Evolutionary conservation across 92 coral and sea anemone genomes (phyloP).

Genomic region (Muricea muricata): DNA sequence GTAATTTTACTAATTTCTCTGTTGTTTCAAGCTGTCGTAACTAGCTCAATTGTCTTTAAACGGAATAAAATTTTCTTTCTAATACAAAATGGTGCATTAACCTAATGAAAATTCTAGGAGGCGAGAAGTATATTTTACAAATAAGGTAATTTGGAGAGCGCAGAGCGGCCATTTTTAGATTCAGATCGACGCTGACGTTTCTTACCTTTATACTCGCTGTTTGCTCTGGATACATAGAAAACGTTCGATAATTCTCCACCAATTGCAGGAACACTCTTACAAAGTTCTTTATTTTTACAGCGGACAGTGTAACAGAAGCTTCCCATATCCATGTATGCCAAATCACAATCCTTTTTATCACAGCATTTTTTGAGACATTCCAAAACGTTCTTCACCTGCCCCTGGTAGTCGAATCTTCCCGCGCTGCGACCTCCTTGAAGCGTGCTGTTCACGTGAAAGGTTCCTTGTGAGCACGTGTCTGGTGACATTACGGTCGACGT

Average conservation of each 20-base stretch:
- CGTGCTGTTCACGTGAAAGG: slow-evolving; percentile 80
- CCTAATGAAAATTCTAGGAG: too few species aligned
- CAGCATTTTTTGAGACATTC: slow-evolving; percentile 89
- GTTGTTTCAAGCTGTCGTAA: too few species aligned
- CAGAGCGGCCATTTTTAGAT: too few species aligned
- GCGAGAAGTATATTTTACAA: too few species aligned
- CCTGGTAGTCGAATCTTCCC: slow-evolving; percentile 86
- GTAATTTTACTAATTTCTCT: too few species aligned
- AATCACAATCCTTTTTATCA: slow-evolving; percentile 82
- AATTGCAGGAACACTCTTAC: slow-evolving; percentile 79
- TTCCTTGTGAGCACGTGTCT: slow-evolving; percentile 81
- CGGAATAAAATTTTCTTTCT: too few species aligned
- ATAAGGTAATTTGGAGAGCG: too few species aligned
- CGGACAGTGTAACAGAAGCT: slow-evolving; percentile 86
- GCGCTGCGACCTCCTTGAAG: slow-evolving; percentile 88
- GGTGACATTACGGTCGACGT: slow-evolving; percentile 43
- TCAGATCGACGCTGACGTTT: too few species aligned
- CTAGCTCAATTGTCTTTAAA: too few species aligned
- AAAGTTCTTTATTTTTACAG: slow-evolving; percentile 77
- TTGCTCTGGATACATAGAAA: slow-evolving; percentile 78
- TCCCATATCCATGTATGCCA: slow-evolving; percentile 69
- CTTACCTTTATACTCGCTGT: too few species aligned
- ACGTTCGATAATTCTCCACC: slow-evolving; percentile 74
- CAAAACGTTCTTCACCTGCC: slow-evolving; percentile 65
- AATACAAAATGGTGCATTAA: too few species aligned